Evolutionary conservation across 2,888 invertebrate species (phyloP), one percentile per base, ranked within the genome.

Genomic region (Agriotes lineatus): DNA sequence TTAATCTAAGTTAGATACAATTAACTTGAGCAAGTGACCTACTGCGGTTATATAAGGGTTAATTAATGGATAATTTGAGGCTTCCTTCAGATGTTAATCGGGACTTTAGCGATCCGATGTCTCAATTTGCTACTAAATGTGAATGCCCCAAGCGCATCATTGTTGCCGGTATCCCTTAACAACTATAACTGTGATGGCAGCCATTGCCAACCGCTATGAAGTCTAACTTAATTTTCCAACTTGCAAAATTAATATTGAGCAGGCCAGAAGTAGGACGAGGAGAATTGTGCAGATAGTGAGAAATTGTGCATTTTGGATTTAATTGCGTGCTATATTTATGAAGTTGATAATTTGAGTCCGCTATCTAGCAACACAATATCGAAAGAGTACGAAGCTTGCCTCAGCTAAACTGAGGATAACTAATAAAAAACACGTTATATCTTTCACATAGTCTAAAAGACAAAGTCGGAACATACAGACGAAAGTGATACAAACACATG

Each of bases 11-110:
- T 52, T 33, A 30, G 18, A 18, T 52, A 18, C 52, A 52, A 52
- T 52, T 52, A 52, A 33, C 52, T 52, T 33, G 33, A 52, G 18
- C 52, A 7, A 30, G 33, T 52, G 52, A 52, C 52, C 52, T 52
- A 52, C 18, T 33, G 33, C 16, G 52, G 52, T 52, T 52, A 52
- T 19, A 33, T 33, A 33, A 33, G 52, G 52, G 52, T 52, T 52
- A 52, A 52, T 52, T 30, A 52, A 52, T 52, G 52, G 52, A 52
- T 33, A 52, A 52, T 52, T 52, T 52, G 52, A 33, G 52, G 52
- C 35, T 52, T 52, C 52, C 52, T 52, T 52, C 52, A 52, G 52
- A 52, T 52, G 52, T 14, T 52, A 52, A 52, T 52, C 52, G 52
- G 33, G 52, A 52, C 33, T 52, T 22, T 33, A 52, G 18, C 52